Evolutionary conservation across 2,888 invertebrate species (phyloP).

Genomic region (Hymenopus coronatus): DNA sequence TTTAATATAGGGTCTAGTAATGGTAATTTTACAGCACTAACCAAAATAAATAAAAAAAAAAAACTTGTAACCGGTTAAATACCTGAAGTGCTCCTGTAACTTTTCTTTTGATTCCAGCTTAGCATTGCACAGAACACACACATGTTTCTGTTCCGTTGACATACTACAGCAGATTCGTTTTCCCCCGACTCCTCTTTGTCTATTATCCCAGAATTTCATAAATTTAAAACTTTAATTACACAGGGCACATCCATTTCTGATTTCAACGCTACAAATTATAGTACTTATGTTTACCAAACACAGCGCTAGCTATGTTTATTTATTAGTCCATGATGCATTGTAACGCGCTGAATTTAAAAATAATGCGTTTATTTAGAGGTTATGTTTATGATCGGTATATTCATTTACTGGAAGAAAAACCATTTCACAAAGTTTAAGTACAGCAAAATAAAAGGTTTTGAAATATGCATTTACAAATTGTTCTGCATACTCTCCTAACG

Average conservation of each 20-base stretch:
- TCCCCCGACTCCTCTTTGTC: neutral
- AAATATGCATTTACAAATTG: too few species aligned
- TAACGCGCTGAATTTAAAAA: too few species aligned
- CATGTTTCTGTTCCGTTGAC: slow-evolving; percentile 27
- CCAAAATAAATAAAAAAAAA: neutral
- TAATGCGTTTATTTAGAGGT: too few species aligned
- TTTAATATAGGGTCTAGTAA: neutral
- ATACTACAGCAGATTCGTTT: neutral
- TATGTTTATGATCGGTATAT: too few species aligned
- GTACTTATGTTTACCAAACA: neutral
- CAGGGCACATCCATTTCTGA: neutral
- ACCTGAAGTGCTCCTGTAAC: slow-evolving; percentile 63
- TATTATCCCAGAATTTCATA: neutral
- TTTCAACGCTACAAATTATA: neutral
- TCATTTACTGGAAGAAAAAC: too few species aligned
- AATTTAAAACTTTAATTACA: neutral
- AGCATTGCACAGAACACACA: slow-evolving; percentile 58
- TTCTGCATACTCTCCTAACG: too few species aligned
- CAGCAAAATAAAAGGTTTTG: too few species aligned
- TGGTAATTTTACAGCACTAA: neutral
- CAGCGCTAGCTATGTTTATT: neutral
- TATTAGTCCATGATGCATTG: too few species aligned
- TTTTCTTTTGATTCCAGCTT: slow-evolving; percentile 56
- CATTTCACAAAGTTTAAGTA: too few species aligned
- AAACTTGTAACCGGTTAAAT: slow-evolving; percentile 29